These are phyloP conservation scores for Morbakka virulenta DNA, from an alignment of 30 jellyfish, hydroid and myxozoan species.

Conservation along the genomic window DNA sequence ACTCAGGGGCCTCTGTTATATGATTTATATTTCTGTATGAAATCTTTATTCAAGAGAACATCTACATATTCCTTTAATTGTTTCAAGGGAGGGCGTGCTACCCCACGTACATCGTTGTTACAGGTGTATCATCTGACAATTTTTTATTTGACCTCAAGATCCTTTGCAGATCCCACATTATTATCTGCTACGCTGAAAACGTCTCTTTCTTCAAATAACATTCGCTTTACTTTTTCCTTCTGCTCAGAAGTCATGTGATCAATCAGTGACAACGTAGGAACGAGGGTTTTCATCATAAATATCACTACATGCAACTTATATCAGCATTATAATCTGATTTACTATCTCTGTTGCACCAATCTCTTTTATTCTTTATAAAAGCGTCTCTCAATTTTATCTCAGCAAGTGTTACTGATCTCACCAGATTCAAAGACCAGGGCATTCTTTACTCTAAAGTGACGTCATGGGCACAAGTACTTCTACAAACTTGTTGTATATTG, in stretches of 20 bases:
- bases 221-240: too few species aligned
- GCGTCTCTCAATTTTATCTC: slow-evolving; percentile 3
- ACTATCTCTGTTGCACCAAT: too few species aligned
- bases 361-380: neutral
- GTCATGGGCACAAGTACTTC: slow-evolving; percentile 5
- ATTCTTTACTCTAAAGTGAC: neutral
- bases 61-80: neutral
- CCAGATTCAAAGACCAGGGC: neutral
- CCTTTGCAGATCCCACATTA: too few species aligned
- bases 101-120: too few species aligned
- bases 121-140: too few species aligned
- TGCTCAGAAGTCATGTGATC: too few species aligned
- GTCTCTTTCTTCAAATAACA: too few species aligned
- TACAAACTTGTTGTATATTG: neutral
- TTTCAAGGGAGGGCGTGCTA: neutral
- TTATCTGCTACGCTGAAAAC: neutral
- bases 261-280: too few species aligned
- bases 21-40: neutral
- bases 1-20: neutral
- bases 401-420: slow-evolving; percentile 20
- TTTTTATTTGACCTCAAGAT: too few species aligned
- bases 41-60: neutral
- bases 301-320: too few species aligned
- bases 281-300: too few species aligned
- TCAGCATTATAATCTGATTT: too few species aligned